Percentiles rank a stretch among this genome's conserved stretches.
These are phyloP conservation scores for Lamellibrachia satsuma DNA, from an alignment of 2,888 invertebrate genomes.

Conservation along the genomic window DNA sequence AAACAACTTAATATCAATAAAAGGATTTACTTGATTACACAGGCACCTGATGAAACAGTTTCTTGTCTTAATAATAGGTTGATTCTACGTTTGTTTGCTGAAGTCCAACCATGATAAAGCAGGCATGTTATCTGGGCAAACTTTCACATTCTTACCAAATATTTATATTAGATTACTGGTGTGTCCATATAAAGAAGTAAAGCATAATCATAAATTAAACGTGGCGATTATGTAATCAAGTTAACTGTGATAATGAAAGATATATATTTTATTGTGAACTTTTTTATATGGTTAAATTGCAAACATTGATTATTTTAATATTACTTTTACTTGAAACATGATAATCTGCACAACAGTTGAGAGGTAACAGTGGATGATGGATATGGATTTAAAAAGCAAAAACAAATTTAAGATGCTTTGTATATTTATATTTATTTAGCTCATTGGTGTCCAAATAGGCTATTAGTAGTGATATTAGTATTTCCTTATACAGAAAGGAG, in stretches of 20 bases:
- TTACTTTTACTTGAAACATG: too few species aligned
- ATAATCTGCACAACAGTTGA: too few species aligned
- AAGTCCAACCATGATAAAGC: background rate
- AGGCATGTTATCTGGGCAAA: background rate
- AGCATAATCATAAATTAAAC: background rate
- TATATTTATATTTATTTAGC: too few species aligned
- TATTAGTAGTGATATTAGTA: too few species aligned
- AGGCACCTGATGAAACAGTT: background rate
- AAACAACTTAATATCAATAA: background rate
- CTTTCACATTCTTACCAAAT: background rate
- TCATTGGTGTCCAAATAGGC: too few species aligned
- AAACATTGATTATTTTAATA: too few species aligned
- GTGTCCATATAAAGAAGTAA: background rate
- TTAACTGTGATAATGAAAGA: background rate
- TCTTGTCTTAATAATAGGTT: background rate
- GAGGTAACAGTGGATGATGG: too few species aligned
- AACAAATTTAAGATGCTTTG: too few species aligned
- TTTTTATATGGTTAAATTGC: too few species aligned
- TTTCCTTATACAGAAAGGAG: too few species aligned
- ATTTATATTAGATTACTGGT: background rate
- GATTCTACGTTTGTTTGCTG: background rate
- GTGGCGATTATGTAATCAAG: background rate
- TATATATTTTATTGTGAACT: too few species aligned
- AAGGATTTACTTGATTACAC: background rate
- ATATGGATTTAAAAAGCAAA: too few species aligned